Evolutionary conservation across 1,140 invertebrate genomes (phyloP), one percentile per base, ranked within the genome.

Genomic region (Penaeus indicus): DNA sequence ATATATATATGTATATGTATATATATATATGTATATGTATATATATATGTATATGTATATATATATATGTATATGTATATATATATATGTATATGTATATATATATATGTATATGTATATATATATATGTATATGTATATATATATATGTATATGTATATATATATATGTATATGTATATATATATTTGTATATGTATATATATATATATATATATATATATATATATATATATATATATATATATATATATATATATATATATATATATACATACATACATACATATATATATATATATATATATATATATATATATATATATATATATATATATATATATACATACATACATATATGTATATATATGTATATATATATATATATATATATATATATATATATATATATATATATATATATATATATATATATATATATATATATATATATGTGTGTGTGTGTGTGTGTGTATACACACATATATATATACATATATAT

Each of bases 341-440:
- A 22, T 72, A 72, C n/a, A 72, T 19, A 72, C n/a, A 3, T 72
- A 72, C n/a, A 72, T 18, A 72, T 18, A 22, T 18, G n/a, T 16
- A 2, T 11, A 54, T 16, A 54, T 11, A 54, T 16, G 18, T 72
- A 72, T 72, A 25, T n/a, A 11, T 32, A 22, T 72, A 72, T 72
- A 72, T 72, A 72, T 32, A 72, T 72, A 72, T 72, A 72, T 72
- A 18, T n/a, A 72, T 72, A 72, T 32, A 32, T 72, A 72, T 72
- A 22, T 72, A 72, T 72, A 72, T 32, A 72, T 72, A 72, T 72
- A 21, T 72, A 32, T 69, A 69, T 69, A 69, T 25, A 69, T 69
- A 69, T 13, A 32, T 69, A 69, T 13, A 69, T 69, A 18, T 13
- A 11, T 69, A 18, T 13, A 18, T 69, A 18, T 13, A 18, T 69